Evolutionary conservation across 2,113 vertebrate species (phyloP).

Genomic region (Thalassarche chlororhynchos): DNA sequence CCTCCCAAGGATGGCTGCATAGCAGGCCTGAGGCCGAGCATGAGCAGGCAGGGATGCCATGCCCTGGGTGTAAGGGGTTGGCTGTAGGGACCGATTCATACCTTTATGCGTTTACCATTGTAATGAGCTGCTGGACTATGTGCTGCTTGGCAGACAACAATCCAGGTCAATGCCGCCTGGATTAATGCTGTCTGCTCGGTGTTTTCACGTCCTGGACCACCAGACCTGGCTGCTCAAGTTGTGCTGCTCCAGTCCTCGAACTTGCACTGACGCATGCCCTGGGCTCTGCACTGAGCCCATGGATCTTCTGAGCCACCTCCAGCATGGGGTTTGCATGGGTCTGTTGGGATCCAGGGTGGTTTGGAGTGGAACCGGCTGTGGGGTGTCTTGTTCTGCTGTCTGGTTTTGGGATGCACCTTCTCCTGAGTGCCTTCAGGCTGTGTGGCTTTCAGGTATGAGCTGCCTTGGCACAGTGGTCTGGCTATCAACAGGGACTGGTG

Average conservation of each 20-base stretch:
- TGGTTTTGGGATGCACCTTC: not conserved
- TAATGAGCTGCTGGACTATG: not conserved
- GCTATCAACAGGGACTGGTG: not conserved
- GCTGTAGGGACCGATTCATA: not conserved
- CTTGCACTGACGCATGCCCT: not conserved
- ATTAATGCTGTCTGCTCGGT: not conserved
- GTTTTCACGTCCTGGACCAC: not conserved
- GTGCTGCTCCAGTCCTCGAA: not conserved
- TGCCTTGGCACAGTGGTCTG: not conserved
- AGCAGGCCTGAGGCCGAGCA: not conserved
- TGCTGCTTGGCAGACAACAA: not conserved
- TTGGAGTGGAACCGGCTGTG: not conserved
- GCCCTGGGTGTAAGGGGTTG: not conserved
- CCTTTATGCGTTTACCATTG: not conserved
- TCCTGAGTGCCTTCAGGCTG: not conserved
- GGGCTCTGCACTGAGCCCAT: not conserved
- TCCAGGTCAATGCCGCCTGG: not conserved
- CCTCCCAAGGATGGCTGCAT: not conserved
- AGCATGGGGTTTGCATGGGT: not conserved
- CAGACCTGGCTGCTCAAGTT: not conserved
- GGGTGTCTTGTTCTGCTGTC: not conserved
- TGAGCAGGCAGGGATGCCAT: not conserved
- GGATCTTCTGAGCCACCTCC: not conserved
- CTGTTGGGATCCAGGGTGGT: not conserved
- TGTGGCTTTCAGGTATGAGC: not conserved